These are phyloP conservation scores for Drosophila recens DNA, from an alignment of 2,888 invertebrate genomes.

Conservation along the genomic window DNA sequence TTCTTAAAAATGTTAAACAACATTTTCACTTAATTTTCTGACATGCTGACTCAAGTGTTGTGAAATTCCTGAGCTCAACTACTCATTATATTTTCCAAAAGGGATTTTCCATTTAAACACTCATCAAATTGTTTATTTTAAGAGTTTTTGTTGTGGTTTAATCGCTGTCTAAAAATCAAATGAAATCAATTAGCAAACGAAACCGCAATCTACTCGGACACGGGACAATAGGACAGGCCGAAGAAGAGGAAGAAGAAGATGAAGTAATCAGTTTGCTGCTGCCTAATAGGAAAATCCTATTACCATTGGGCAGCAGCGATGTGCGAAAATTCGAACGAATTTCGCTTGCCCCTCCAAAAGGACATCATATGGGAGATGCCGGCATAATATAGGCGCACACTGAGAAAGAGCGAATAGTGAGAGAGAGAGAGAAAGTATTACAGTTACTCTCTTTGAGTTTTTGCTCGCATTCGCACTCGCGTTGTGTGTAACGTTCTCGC, in stretches of 20 bases:
- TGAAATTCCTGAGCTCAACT: constrained; percentile 3
- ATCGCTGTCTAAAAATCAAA: constrained; percentile 12
- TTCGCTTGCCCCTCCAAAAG: constrained; percentile 44
- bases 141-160: constrained; percentile 25
- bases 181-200: constrained; percentile 28
- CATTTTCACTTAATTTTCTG: neutral
- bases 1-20: too few relatives aligned
- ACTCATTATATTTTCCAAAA: neutral
- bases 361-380: constrained; percentile 68
- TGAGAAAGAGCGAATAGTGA: neutral
- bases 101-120: constrained; percentile 23
- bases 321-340: constrained; percentile 51
- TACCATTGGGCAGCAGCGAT: constrained; percentile 33
- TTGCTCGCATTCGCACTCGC: constrained; percentile 14
- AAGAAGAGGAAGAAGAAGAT: neutral
- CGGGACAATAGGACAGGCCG: neutral
- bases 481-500: constrained; percentile 15
- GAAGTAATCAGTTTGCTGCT: constrained; percentile 23
- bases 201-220: constrained; percentile 31
- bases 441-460: neutral
- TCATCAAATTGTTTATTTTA: constrained; percentile 30
- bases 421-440: constrained; percentile 11
- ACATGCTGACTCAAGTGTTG: neutral
- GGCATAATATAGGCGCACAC: constrained; percentile 43
- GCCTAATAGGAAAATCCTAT: constrained; percentile 65